Evolutionary conservation across 1,140 invertebrate species (phyloP), one percentile per base, ranked within the genome.

Genomic region (Euura lappo): DNA sequence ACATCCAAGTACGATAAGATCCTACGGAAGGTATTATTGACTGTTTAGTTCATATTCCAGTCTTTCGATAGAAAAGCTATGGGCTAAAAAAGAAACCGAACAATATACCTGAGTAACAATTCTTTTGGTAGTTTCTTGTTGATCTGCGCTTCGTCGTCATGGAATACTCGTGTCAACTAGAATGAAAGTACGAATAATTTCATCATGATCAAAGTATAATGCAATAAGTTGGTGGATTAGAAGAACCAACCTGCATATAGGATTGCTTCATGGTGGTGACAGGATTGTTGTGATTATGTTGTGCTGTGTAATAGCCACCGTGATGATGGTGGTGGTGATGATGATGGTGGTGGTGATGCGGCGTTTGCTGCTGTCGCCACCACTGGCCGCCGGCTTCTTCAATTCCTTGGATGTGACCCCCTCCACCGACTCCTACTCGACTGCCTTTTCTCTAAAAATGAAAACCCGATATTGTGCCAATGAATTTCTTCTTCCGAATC

Each of bases 1-100:
- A 99, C 97, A 89, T 99, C 98, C 87, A 99, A 89, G 87, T 97
- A 99, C 64, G 98, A 99, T 88, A 99, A 96, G 84, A 99, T 98
- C 86, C 94, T 94, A 84, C 82, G n/a, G n/a, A n/a, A n/a, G n/a
- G n/a, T n/a, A n/a, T n/a, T n/a, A n/a, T n/a, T n/a, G n/a, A n/a
- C n/a, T n/a, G n/a, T n/a, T n/a, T n/a, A n/a, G n/a, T n/a, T n/a
- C n/a, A n/a, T n/a, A n/a, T n/a, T n/a, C n/a, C n/a, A n/a, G n/a
- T n/a, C n/a, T n/a, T n/a, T n/a, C n/a, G n/a, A n/a, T n/a, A n/a
- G n/a, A n/a, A n/a, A n/a, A n/a, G n/a, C n/a, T n/a, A n/a, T n/a
- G n/a, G n/a, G n/a, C n/a, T 69, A 28, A 2, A 10, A n/a, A 11
- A 47, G 67, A 28, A n/a, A 68, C 73, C 7, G 66, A 46, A 46